Evolutionary conservation across 2,797 vertebrate genomes (phyloP).

Genomic region (Chelon auratus): DNA sequence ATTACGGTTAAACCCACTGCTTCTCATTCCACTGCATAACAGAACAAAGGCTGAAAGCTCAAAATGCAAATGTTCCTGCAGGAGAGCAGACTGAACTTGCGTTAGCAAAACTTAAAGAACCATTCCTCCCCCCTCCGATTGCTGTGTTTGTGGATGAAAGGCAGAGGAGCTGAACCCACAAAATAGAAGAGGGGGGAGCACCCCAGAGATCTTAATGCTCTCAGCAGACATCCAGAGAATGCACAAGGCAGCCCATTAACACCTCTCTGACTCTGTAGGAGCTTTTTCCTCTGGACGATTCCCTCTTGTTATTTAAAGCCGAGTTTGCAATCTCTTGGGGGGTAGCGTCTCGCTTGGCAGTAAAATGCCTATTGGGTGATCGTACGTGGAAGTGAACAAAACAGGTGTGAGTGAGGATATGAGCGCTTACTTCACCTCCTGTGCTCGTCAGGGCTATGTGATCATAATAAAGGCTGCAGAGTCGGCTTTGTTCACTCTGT

Average conservation of each 20-base stretch:
- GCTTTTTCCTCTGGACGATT: conserved; percentile 27
- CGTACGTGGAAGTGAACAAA: neutral
- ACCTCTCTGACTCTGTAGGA: conserved; percentile 29
- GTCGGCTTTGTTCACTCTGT: neutral
- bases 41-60: conserved; percentile 42
- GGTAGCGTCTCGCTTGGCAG: conserved; percentile 3
- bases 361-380: neutral
- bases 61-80: conserved; percentile 37
- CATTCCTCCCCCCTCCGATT: neutral
- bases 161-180: conserved; percentile 19
- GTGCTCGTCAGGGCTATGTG: neutral
- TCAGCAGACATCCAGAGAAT: conserved; percentile 28
- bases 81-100: conserved; percentile 38
- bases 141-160: conserved; percentile 51
- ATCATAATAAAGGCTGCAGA: neutral
- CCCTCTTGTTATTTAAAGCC: conserved; percentile 41
- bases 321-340: conserved; percentile 7
- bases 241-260: conserved; percentile 29
- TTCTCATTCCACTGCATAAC: neutral
- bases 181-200: conserved; percentile 3
- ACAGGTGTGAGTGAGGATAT: neutral
- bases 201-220: conserved; percentile 22
- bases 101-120: conserved; percentile 13
- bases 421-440: neutral
- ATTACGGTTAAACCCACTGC: neutral